Percentiles rank a stretch among this genome's conserved stretches.
Conservation (phyloP, 2,113 vertebrate genomes). For the Dasyprocta punctata region DNA sequence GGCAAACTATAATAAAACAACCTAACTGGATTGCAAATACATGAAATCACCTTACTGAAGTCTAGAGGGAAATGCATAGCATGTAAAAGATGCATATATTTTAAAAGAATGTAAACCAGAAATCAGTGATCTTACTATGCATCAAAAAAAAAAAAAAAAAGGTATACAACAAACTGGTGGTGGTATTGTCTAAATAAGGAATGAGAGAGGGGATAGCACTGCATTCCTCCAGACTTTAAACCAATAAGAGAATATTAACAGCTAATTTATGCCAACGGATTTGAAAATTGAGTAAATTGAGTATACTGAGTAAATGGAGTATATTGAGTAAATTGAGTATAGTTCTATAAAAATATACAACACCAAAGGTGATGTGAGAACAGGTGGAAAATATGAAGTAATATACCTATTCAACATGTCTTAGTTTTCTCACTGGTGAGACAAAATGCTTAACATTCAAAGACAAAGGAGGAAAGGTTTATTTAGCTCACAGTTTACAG, state of each 20-base stretch:
- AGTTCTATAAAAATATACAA: neutral
- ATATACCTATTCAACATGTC: neutral
- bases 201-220: neutral
- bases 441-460: neutral
- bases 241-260: neutral
- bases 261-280: neutral
- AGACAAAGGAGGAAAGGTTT: neutral
- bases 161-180: neutral
- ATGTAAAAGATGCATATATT: neutral
- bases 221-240: neutral
- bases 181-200: neutral
- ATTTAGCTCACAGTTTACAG: neutral
- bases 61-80: neutral
- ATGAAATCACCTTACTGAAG: neutral
- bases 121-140: neutral
- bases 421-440: neutral
- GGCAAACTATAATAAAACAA: neutral
- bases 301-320: too few species aligned
- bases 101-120: neutral
- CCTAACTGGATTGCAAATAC: neutral
- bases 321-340: too few species aligned
- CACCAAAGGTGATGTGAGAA: neutral
- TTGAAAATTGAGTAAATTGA: neutral
- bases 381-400: neutral
- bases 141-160: neutral